These are phyloP conservation scores for Chamaea fasciata DNA, from an alignment of 2,113 vertebrate species.

Conservation along the genomic window DNA sequence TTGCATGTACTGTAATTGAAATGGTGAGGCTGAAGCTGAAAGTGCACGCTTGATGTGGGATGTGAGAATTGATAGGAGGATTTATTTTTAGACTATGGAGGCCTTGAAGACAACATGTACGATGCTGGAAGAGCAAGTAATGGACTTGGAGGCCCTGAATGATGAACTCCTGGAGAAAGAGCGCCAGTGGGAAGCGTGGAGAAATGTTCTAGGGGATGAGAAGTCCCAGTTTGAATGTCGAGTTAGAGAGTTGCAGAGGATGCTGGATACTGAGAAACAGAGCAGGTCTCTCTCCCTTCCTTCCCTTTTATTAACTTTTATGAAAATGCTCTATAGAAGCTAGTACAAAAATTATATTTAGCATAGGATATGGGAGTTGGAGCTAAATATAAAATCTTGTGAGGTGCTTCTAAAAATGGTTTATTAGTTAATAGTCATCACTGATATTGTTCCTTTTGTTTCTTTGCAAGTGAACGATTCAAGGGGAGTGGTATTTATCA, in stretches of 20 bases:
- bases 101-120: slow-evolving; percentile 98
- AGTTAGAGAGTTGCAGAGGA: slow-evolving; percentile 89
- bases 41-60: slow-evolving; percentile 47
- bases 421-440: slow-evolving; percentile 10
- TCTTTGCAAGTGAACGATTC: neutral
- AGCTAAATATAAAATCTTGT: slow-evolving; percentile 26
- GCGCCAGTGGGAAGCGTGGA: slow-evolving; percentile 97
- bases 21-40: slow-evolving; percentile 27
- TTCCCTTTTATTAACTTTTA: neutral
- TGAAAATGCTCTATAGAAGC: neutral
- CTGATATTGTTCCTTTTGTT: slow-evolving; percentile 14
- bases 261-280: slow-evolving; percentile 96
- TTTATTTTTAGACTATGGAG: slow-evolving; percentile 90
- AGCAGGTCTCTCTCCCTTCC: slow-evolving; percentile 78
- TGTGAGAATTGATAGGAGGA: slow-evolving; percentile 61
- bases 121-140: slow-evolving; percentile 97
- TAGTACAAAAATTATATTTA: neutral
- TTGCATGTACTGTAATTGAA: slow-evolving; percentile 22
- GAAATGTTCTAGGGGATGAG: slow-evolving; percentile 90
- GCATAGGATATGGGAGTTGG: slow-evolving; percentile 1
- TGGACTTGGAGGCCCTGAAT: slow-evolving; percentile 94
- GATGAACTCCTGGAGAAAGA: slow-evolving; percentile 97
- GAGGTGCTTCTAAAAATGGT: neutral
- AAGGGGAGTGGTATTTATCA: slow-evolving; percentile 15
- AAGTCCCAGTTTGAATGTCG: slow-evolving; percentile 94